These are phyloP conservation scores for Eristalinus aeneus DNA, from an alignment of 2,888 invertebrate genomes.

Conservation along the genomic window DNA sequence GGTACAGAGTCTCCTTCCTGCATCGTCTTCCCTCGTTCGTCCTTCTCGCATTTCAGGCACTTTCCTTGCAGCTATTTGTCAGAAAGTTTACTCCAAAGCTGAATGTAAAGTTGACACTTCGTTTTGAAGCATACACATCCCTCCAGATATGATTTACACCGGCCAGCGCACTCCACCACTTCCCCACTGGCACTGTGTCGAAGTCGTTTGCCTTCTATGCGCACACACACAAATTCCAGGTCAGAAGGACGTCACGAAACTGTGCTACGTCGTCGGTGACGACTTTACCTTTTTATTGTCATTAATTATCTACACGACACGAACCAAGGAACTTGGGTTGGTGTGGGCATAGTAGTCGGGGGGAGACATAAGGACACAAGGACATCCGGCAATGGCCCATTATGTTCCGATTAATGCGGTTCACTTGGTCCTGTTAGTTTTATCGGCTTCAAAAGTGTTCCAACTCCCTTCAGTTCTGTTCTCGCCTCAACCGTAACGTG, in stretches of 20 bases:
- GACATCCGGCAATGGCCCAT: constrained; percentile 23
- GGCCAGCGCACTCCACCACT: not conserved
- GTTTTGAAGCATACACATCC: constrained; percentile 23
- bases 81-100: constrained; percentile 49
- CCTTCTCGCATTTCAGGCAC: constrained; percentile 22
- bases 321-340: not conserved
- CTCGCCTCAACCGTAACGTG: not conserved
- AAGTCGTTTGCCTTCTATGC: not conserved
- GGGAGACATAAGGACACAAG: not conserved
- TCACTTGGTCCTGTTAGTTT: constrained; percentile 47
- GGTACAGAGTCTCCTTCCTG: not conserved
- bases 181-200: not conserved
- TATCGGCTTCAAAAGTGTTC: constrained; percentile 35
- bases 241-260: not conserved
- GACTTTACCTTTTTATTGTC: constrained; percentile 2
- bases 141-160: not conserved
- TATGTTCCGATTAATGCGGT: constrained; percentile 37
- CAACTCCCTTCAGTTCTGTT: constrained; percentile 4
- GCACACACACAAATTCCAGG: not conserved
- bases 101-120: constrained; percentile 57
- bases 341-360: too few relatives aligned
- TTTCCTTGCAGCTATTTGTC: constrained; percentile 40
- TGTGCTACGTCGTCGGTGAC: not conserved
- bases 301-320: constrained; percentile 32
- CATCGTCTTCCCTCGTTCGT: not conserved